phyloP scores from a whole-genome alignment of 2,113 vertebrate genomes.

The Carassius gibelio region DNA sequence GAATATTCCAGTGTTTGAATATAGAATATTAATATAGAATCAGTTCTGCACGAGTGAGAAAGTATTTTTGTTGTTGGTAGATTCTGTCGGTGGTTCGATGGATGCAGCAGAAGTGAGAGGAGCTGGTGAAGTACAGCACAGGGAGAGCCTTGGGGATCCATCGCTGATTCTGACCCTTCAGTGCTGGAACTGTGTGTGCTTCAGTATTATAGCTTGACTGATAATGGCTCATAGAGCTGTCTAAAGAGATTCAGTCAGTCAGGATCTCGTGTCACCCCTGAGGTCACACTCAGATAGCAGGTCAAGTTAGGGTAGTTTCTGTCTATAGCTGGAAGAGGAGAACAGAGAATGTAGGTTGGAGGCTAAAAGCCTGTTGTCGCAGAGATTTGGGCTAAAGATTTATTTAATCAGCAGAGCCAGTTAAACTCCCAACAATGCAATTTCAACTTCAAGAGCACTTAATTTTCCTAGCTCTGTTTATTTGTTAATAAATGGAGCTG shows the following conservation, averaged over 20 bases:
- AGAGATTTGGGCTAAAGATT: not conserved
- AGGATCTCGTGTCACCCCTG: not conserved
- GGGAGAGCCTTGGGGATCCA: no score
- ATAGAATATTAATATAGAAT: constrained; percentile 4
- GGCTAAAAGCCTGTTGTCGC: not conserved
- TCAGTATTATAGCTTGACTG: not conserved
- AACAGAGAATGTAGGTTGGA: not conserved
- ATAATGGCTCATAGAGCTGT: not conserved
- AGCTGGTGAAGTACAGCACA: no score
- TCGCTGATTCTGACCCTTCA: no score
- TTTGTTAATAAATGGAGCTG: not conserved
- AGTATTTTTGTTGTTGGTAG: no score
- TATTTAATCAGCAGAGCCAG: not conserved
- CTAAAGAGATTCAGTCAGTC: not conserved
- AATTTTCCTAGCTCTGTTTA: constrained; percentile 1
- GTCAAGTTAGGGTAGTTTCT: not conserved
- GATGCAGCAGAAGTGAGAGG: no score
- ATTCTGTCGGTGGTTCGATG: no score
- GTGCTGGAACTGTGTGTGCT: not conserved
- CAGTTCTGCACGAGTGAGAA: not conserved
- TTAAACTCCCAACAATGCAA: not conserved
- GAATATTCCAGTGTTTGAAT: not conserved
- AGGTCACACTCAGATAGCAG: not conserved
- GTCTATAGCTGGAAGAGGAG: not conserved
- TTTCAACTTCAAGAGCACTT: not conserved